Evolutionary conservation across 2,113 vertebrate genomes (phyloP), one percentile per base, ranked within the genome.

Genomic region (Stigmatopora argus): DNA sequence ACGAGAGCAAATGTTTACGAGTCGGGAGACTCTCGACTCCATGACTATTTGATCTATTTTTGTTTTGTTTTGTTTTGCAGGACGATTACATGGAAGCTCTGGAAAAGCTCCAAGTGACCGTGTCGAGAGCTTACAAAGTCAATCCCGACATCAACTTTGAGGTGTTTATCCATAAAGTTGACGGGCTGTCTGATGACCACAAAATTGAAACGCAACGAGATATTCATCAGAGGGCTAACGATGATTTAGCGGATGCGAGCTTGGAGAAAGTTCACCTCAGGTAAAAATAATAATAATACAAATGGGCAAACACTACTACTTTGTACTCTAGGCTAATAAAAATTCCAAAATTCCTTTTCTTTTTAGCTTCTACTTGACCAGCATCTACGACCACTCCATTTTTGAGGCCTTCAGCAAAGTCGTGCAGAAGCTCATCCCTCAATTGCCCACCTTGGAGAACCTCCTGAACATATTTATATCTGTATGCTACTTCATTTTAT

Each of bases 161-260:
- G 87, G 97, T 99, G 86, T 99, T 99, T 78, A 99, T 99, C 89
- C 97, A 99, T 90, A 99, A 99, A 92, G 97, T 99, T 74, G 97
- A 99, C 79, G 97, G 97, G 67, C 90, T 99, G 62, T 98, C 96
- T 0, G 97, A 99, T 74, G 97, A 99, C 85, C 97, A 99, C 89
- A 99, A 99, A 91, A 99, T 99, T 78, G 97, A 99, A 91, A 99
- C 96, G 17, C 97, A 99, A 85, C 92, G 97, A 68, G 97, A 99
- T 88, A 98, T 99, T 85, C 96, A 99, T 85, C 96, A 99, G 89
- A 93, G 97, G 85, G 97, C 97, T 81, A 99, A 98, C 60, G 97
- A 99, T 77, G 95, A 99, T 68, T 93, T 99, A 76, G 96, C 93
- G 0, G 97, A 99, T 72, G 96, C 95, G 61, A 96, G 95, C 55